Conservation (phyloP, 2,113 vertebrate genomes). For the Gadus chalcogrammus region DNA sequence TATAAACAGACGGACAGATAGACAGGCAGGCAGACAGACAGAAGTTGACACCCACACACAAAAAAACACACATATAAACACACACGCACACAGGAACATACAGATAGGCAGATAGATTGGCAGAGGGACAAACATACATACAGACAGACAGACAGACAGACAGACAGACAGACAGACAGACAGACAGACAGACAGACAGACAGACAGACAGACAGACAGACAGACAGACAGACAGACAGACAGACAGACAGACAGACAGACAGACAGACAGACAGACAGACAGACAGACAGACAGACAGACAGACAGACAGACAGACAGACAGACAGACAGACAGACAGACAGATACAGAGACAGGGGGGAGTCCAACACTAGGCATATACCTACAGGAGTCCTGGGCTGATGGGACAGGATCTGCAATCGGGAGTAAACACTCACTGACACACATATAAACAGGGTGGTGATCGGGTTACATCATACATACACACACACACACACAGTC, state of each 20-base stretch:
- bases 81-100: too few species aligned
- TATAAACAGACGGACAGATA: too few species aligned
- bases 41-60: too few species aligned
- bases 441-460: slow-evolving; percentile 63
- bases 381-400: slow-evolving; percentile 44
- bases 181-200: too few species aligned
- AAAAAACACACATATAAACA: too few species aligned
- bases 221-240: too few species aligned
- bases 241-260: background rate
- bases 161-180: background rate
- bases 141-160: background rate
- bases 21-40: too few species aligned
- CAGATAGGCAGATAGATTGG: too few species aligned
- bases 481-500: slow-evolving; percentile 29
- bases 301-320: background rate
- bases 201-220: too few species aligned
- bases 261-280: background rate
- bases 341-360: slow-evolving; percentile 15
- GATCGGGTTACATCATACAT: slow-evolving; percentile 59
- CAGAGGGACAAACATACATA: too few species aligned
- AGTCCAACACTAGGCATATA: slow-evolving; percentile 46
- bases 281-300: background rate
- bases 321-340: background rate
- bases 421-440: slow-evolving; percentile 68
- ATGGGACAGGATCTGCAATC: slow-evolving; percentile 57